Conservation (phyloP, 2,113 vertebrate species). For the Garra rufa region DNA sequence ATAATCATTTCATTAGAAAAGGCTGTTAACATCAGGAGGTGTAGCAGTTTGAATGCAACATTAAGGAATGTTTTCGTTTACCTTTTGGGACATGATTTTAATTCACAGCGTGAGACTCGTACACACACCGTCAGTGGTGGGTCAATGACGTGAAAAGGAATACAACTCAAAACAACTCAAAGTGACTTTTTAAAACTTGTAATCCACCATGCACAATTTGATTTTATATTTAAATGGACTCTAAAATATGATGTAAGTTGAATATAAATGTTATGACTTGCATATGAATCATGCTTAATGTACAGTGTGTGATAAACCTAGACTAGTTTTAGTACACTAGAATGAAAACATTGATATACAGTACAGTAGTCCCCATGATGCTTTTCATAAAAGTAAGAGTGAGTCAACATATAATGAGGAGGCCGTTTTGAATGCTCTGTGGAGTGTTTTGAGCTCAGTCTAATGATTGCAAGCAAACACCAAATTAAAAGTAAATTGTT, state of each 20-base stretch:
- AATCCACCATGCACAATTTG: not conserved
- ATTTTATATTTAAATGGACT: not conserved
- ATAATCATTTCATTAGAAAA: conserved; percentile 55
- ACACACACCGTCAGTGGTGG: not conserved
- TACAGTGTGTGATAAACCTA: not conserved
- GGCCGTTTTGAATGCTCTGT: not conserved
- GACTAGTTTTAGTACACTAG: not conserved
- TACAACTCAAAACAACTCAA: not conserved
- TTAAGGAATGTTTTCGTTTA: conserved; percentile 28
- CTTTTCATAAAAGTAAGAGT: not conserved
- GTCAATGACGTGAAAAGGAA: not conserved
- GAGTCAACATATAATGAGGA: not conserved
- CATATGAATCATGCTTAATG: not conserved
- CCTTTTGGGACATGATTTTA: conserved; percentile 32
- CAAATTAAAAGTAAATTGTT: conserved; percentile 9
- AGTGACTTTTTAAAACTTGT: not conserved
- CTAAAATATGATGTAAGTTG: not conserved
- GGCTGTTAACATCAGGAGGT: conserved; percentile 30
- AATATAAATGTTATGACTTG: not conserved
- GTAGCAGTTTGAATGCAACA: conserved; percentile 31
- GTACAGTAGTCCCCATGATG: not conserved
- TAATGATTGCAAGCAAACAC: not conserved
- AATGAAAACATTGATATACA: not conserved
- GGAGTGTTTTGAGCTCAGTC: not conserved
- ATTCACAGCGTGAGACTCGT: not conserved